Percentiles rank a stretch among this genome's conserved stretches.
phyloP scores from a whole-genome alignment of 2,888 invertebrate genomes.

The Leptopterna dolabrata region DNA sequence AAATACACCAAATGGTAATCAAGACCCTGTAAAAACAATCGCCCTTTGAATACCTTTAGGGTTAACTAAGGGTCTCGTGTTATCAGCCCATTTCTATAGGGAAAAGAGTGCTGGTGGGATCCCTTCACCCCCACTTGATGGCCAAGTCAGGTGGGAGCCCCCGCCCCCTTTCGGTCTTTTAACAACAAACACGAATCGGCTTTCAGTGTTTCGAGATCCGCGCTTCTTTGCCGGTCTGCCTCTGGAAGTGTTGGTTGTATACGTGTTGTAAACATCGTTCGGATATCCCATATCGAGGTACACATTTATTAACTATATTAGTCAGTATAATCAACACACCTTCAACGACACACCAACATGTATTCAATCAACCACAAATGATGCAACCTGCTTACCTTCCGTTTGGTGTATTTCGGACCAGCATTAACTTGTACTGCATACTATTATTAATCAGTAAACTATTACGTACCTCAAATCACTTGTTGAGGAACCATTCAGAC shows the following conservation, averaged over 20 bases:
- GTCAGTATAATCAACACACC: too few species aligned
- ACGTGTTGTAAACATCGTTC: background rate
- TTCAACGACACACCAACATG: too few species aligned
- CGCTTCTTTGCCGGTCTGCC: background rate
- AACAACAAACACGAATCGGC: constrained; percentile 7
- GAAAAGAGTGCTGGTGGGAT: background rate
- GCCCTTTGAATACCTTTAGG: background rate
- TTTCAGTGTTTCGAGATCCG: constrained; percentile 22
- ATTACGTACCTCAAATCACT: too few species aligned
- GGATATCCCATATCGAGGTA: background rate
- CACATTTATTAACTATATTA: too few species aligned
- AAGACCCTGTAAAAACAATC: background rate
- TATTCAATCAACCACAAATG: too few species aligned
- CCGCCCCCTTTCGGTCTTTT: background rate
- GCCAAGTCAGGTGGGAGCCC: background rate
- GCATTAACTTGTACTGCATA: too few species aligned
- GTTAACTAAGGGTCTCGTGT: background rate
- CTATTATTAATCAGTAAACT: too few species aligned
- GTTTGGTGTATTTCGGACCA: too few species aligned
- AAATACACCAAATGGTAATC: background rate
- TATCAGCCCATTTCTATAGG: background rate
- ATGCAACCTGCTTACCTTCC: too few species aligned
- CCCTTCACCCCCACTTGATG: background rate
- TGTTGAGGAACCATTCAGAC: too few species aligned
- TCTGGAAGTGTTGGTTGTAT: background rate